These are phyloP conservation scores for Agapornis canus DNA, from an alignment of 2,797 vertebrate genomes.

Conservation along the genomic window DNA sequence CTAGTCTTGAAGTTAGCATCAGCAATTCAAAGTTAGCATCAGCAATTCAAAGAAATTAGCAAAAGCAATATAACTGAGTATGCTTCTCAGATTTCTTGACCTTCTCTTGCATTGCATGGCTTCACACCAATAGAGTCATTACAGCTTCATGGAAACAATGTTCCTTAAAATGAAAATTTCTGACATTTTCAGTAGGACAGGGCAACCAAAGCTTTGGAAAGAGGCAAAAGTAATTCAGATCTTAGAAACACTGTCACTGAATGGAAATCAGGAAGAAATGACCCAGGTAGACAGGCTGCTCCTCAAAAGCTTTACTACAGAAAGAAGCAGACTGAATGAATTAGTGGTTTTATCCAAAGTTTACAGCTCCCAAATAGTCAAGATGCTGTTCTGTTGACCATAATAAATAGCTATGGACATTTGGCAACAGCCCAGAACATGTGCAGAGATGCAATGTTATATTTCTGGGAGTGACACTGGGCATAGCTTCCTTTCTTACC, in stretches of 20 bases:
- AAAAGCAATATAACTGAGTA: neutral
- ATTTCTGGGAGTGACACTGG: neutral
- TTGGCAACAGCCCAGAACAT: neutral
- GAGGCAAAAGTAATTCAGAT: neutral
- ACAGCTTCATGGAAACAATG: neutral
- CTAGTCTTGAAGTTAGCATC: neutral
- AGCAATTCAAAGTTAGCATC: neutral
- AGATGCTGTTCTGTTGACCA: neutral
- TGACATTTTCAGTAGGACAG: neutral
- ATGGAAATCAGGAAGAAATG: neutral
- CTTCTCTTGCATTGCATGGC: neutral
- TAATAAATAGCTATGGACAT: neutral
- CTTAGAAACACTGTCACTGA: neutral
- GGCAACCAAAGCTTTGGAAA: neutral
- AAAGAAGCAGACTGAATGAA: neutral
- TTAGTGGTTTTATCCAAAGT: neutral
- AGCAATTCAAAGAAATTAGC: neutral
- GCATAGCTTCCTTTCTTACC: neutral
- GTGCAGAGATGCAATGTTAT: neutral
- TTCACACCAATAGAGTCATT: neutral
- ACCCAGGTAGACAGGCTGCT: neutral
- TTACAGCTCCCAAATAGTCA: neutral
- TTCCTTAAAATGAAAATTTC: neutral
- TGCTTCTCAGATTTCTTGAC: neutral
- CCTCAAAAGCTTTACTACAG: neutral